Conservation (phyloP, 2,888 invertebrate species). For the Mechanitis mazaeus region DNA sequence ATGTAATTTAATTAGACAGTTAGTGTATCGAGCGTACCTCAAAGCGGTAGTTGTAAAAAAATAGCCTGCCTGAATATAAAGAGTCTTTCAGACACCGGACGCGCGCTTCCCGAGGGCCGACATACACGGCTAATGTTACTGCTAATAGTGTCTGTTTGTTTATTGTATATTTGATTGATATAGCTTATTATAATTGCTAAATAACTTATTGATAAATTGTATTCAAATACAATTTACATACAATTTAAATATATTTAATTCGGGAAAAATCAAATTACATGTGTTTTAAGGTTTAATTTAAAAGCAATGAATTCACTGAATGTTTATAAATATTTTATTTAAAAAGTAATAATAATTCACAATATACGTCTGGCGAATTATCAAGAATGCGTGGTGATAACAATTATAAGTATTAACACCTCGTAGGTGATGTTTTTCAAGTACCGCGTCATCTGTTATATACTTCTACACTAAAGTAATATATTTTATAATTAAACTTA, state of each 20-base stretch:
- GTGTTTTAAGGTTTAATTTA: neutral
- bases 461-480: neutral
- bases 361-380: conserved; percentile 13
- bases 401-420: conserved; percentile 15
- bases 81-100: conserved; percentile 21
- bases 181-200: neutral
- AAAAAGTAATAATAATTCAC: conserved; percentile 18
- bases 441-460: conserved; percentile 14
- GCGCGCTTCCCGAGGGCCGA: conserved; percentile 14
- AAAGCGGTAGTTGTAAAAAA: conserved; percentile 16
- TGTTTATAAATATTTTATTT: conserved; percentile 4
- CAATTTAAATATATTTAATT: too few species aligned
- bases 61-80: conserved; percentile 17
- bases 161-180: neutral
- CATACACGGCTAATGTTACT: conserved; percentile 16
- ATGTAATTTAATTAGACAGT: neutral
- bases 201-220: too few species aligned
- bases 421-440: conserved; percentile 8
- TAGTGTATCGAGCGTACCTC: conserved; percentile 11
- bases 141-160: conserved; percentile 3
- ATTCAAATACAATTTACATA: too few species aligned
- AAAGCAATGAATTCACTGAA: neutral
- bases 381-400: conserved; percentile 20
- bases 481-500: too few species aligned
- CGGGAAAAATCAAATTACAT: neutral